Evolutionary conservation across 2,797 vertebrate species (phyloP).

Genomic region (Melanotaenia nigrans): DNA sequence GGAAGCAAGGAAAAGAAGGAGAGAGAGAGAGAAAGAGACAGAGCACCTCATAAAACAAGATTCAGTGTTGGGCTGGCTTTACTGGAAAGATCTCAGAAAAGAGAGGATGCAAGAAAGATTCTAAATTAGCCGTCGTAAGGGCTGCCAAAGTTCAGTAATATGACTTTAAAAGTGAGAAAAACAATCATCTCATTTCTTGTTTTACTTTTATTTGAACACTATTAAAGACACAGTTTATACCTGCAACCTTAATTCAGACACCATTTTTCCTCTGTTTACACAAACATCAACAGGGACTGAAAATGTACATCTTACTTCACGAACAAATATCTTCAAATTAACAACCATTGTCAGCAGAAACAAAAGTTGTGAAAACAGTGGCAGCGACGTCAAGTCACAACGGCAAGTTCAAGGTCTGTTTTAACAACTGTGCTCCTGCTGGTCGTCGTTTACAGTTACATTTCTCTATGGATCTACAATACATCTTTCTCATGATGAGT

Average conservation of each 20-base stretch:
- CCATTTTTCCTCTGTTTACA: constrained; percentile 14
- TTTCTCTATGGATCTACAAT: not conserved
- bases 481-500: too few relatives aligned
- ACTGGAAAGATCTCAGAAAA: too few relatives aligned
- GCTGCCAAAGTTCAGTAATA: too few relatives aligned
- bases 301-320: constrained; percentile 16
- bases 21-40: too few relatives aligned
- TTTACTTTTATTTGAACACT: constrained; percentile 18
- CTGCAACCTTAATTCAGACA: not conserved
- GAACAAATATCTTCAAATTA: constrained; percentile 4
- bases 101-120: too few relatives aligned
- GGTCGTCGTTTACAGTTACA: not conserved
- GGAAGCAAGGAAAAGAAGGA: too few relatives aligned
- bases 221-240: constrained; percentile 27
- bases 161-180: too few relatives aligned
- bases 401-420: not conserved
- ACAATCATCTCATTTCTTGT: not conserved
- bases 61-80: too few relatives aligned
- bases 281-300: constrained; percentile 15
- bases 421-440: not conserved
- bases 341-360: constrained; percentile 5
- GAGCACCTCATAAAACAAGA: too few relatives aligned
- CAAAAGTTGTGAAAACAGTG: constrained; percentile 9
- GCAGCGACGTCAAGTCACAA: not conserved
- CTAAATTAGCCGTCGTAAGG: too few relatives aligned